Conservation (phyloP, 2,888 invertebrate genomes). For the Aethes cnicana region DNA sequence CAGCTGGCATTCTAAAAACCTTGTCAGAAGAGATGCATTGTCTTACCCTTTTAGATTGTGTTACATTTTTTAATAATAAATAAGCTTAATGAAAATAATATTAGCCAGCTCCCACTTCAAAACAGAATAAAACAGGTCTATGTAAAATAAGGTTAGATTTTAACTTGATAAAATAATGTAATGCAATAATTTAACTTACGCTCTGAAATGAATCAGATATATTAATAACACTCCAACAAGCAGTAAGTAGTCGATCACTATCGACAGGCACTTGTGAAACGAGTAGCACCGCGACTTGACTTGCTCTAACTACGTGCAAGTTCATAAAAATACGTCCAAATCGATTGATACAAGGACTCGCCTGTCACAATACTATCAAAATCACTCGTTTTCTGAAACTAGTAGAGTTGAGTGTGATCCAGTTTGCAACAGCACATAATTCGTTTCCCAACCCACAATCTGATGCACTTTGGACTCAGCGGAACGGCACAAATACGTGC, state of each 20-base stretch:
- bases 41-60: conserved; percentile 23
- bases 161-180: too few species aligned
- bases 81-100: too few species aligned
- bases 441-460: conserved; percentile 54
- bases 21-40: conserved; percentile 41
- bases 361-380: conserved; percentile 26
- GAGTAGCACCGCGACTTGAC: conserved; percentile 43
- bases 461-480: conserved; percentile 60
- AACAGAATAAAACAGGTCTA: too few species aligned
- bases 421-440: conserved; percentile 56
- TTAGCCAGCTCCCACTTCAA: too few species aligned
- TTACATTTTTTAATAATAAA: too few species aligned
- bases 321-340: conserved; percentile 10
- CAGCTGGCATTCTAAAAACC: conserved; percentile 64
- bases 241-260: conserved; percentile 41
- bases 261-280: conserved; percentile 43
- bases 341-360: conserved; percentile 4
- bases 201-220: conserved; percentile 11
- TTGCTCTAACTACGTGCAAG: neutral
- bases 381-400: neutral
- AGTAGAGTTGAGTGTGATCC: conserved; percentile 47
- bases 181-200: conserved; percentile 31
- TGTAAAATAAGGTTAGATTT: too few species aligned
- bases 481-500: conserved; percentile 51
- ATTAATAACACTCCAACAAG: conserved; percentile 30